Evolutionary conservation across 1,140 invertebrate genomes (phyloP).

Genomic region (Triops longicaudatus): DNA sequence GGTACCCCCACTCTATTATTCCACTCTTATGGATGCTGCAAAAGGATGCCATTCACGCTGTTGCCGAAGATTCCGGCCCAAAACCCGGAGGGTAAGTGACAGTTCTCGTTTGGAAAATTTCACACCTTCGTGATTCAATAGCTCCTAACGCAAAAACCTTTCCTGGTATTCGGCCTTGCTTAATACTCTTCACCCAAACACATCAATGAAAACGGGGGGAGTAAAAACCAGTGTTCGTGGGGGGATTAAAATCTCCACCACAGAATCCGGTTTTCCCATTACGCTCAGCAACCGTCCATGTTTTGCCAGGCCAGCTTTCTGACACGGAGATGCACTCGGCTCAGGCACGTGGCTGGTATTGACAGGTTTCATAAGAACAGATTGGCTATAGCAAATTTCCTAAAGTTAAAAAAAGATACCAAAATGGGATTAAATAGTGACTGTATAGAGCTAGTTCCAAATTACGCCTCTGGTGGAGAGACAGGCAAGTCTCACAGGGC

Average conservation of each 20-base stretch:
- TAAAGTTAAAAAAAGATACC: too few relatives aligned
- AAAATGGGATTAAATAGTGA: too few relatives aligned
- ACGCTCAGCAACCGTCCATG: neutral
- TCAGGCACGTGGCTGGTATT: neutral
- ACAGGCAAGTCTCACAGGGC: too few relatives aligned
- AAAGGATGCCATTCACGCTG: neutral
- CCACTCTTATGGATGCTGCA: conserved; percentile 3
- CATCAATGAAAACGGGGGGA: neutral
- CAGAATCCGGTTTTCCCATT: conserved; percentile 11
- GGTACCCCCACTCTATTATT: neutral
- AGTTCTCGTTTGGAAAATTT: neutral
- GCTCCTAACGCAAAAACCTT: neutral
- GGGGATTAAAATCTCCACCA: neutral
- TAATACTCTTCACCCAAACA: neutral
- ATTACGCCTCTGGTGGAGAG: too few relatives aligned
- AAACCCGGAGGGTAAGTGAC: conserved; percentile 2
- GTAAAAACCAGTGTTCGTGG: neutral
- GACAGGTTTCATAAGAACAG: conserved; percentile 1
- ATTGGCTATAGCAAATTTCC: neutral
- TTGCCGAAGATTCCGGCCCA: neutral
- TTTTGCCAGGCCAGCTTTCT: neutral
- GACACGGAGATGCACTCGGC: neutral
- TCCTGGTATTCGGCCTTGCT: neutral
- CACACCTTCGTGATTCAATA: conserved; percentile 3
- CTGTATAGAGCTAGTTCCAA: too few relatives aligned